Evolutionary conservation across 2,797 vertebrate species (phyloP).

Genomic region (Clarias fuscus): DNA sequence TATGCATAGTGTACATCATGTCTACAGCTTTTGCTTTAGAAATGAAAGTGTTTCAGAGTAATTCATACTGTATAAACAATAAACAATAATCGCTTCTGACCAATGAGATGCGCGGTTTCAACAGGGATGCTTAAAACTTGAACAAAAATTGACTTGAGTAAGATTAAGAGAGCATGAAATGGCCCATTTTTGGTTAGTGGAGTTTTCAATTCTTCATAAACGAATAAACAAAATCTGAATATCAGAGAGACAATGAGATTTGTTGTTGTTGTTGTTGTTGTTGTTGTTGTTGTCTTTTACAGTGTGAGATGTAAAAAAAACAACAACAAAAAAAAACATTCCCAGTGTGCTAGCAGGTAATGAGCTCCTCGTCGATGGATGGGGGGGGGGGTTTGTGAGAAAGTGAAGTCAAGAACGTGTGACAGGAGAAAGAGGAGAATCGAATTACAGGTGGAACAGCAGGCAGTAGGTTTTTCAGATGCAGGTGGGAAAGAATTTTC

Average conservation of each 20-base stretch:
- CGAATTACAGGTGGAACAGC: slow-evolving; percentile 47
- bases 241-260: background rate
- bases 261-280: slow-evolving; percentile 23
- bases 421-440: slow-evolving; percentile 50
- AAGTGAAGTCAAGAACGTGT: slow-evolving; percentile 34
- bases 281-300: slow-evolving; percentile 49
- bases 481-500: slow-evolving; percentile 15
- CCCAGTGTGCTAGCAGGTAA: slow-evolving; percentile 59
- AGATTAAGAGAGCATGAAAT: slow-evolving; percentile 60
- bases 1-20: background rate
- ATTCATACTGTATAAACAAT: background rate
- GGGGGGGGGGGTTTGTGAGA: slow-evolving; percentile 1
- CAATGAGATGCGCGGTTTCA: background rate
- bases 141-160: slow-evolving; percentile 7
- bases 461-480: slow-evolving; percentile 19
- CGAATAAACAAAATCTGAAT: slow-evolving; percentile 8
- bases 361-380: slow-evolving; percentile 57
- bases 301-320: slow-evolving; percentile 15
- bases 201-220: slow-evolving; percentile 36
- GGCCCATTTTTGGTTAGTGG: slow-evolving; percentile 60
- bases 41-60: background rate
- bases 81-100: background rate
- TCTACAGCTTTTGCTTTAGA: background rate
- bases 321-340: slow-evolving; percentile 18
- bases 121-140: background rate